A percentile compares a stretch with the other conserved stretches of the same genome.
Conservation (phyloP, 2,888 invertebrate species). For the Pyralis farinalis region DNA sequence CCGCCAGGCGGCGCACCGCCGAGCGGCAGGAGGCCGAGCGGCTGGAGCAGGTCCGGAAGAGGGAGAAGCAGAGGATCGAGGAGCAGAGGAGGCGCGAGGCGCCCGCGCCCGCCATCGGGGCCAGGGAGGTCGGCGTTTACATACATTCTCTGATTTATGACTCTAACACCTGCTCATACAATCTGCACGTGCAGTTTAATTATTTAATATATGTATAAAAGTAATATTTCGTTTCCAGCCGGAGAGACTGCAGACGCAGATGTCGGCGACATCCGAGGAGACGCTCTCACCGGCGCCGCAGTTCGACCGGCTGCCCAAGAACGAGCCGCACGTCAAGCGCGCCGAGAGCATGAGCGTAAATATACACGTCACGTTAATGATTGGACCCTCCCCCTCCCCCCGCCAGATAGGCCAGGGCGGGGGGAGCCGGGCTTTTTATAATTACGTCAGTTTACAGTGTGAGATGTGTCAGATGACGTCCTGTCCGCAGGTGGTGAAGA, state of each 20-base stretch:
- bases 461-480: too few species aligned
- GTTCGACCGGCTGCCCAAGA: conserved; percentile 83
- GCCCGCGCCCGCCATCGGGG: conserved; percentile 33
- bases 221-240: too few species aligned
- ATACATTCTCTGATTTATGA: too few species aligned
- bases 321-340: conserved; percentile 85
- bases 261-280: conserved; percentile 43
- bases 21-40: conserved; percentile 91
- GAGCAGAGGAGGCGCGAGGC: conserved; percentile 88
- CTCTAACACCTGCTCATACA: too few species aligned
- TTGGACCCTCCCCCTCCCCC: too few species aligned
- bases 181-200: too few species aligned
- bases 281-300: conserved; percentile 65
- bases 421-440: too few species aligned
- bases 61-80: conserved; percentile 95
- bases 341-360: conserved; percentile 94
- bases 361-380: conserved; percentile 17
- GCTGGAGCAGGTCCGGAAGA: conserved; percentile 89
- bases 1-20: conserved; percentile 87
- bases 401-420: too few species aligned
- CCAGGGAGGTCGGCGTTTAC: conserved; percentile 29
- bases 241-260: conserved; percentile 25
- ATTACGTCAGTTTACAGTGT: too few species aligned
- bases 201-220: too few species aligned
- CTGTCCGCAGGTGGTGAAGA: conserved; percentile 83